Conservation (phyloP, 2,113 vertebrate species). For the Indicator indicator region DNA sequence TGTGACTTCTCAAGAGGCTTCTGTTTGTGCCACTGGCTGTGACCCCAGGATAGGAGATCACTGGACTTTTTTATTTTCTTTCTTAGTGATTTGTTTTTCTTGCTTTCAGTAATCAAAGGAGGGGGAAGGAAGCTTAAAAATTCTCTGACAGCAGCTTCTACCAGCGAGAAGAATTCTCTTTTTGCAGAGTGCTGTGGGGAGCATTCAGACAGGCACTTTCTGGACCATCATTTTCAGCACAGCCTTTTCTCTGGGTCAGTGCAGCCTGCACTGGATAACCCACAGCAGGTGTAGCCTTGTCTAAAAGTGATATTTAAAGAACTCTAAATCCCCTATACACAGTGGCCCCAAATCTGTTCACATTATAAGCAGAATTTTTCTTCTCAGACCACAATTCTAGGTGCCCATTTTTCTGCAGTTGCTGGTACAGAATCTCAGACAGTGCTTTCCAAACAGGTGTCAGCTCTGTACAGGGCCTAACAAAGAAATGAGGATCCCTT, state of each 20-base stretch:
- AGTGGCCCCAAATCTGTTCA: background rate
- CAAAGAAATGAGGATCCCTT: background rate
- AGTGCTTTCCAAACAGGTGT: background rate
- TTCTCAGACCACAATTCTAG: background rate
- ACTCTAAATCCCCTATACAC: background rate
- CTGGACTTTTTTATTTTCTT: background rate
- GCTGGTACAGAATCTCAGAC: background rate
- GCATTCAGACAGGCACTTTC: background rate
- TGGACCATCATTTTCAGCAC: background rate
- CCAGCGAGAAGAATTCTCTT: background rate
- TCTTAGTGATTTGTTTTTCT: background rate
- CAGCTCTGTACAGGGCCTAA: background rate
- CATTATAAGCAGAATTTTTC: background rate
- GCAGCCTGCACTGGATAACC: slow-evolving; percentile 16
- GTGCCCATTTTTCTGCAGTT: background rate
- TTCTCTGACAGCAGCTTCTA: background rate
- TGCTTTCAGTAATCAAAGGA: slow-evolving; percentile 3
- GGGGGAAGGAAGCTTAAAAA: background rate
- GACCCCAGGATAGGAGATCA: background rate
- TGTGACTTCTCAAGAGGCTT: slow-evolving; percentile 20
- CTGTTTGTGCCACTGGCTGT: background rate
- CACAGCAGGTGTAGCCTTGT: background rate
- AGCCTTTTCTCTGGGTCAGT: slow-evolving; percentile 16
- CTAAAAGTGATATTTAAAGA: background rate
- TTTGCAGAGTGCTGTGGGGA: background rate